A percentile compares a stretch with the other conserved stretches of the same genome.
These are phyloP conservation scores for Drosophila parabipectinata DNA, from an alignment of 1,140 invertebrate genomes.

Conservation along the genomic window DNA sequence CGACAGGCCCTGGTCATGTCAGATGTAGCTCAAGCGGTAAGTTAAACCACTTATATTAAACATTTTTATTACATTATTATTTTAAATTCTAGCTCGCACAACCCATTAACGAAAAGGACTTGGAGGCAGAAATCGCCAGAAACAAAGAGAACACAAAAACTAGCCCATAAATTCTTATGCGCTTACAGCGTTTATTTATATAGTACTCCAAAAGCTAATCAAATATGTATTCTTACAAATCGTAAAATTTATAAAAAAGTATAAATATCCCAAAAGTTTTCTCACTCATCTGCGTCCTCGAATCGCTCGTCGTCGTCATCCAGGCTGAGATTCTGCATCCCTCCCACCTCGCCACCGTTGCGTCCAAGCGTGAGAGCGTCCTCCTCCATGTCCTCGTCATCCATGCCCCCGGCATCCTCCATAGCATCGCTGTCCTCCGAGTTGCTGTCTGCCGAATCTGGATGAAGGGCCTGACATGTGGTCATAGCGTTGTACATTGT, in stretches of 20 bases:
- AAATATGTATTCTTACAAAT: slow-evolving; percentile 66
- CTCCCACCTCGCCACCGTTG: slow-evolving; percentile 56
- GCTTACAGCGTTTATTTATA: slow-evolving; percentile 71
- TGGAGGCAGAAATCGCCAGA: slow-evolving; percentile 53
- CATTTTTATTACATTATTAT: not conserved
- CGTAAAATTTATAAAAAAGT: slow-evolving; percentile 59
- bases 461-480: slow-evolving; percentile 78
- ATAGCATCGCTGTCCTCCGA: slow-evolving; percentile 77
- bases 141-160: slow-evolving; percentile 41
- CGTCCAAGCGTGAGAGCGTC: slow-evolving; percentile 60
- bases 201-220: slow-evolving; percentile 73
- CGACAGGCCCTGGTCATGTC: slow-evolving; percentile 89
- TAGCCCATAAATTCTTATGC: slow-evolving; percentile 41
- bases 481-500: slow-evolving; percentile 78
- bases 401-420: slow-evolving; percentile 65
- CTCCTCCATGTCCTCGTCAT: slow-evolving; percentile 67
- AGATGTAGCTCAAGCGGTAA: slow-evolving; percentile 88
- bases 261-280: slow-evolving; percentile 40
- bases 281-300: slow-evolving; percentile 78
- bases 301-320: slow-evolving; percentile 78
- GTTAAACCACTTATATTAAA: not conserved
- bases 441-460: slow-evolving; percentile 78
- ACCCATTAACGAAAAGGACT: slow-evolving; percentile 34
- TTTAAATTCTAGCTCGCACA: slow-evolving; percentile 32
- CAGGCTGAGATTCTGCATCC: slow-evolving; percentile 73